phyloP scores from a whole-genome alignment of 2,888 invertebrate species.

The Limnephilus rhombicus region DNA sequence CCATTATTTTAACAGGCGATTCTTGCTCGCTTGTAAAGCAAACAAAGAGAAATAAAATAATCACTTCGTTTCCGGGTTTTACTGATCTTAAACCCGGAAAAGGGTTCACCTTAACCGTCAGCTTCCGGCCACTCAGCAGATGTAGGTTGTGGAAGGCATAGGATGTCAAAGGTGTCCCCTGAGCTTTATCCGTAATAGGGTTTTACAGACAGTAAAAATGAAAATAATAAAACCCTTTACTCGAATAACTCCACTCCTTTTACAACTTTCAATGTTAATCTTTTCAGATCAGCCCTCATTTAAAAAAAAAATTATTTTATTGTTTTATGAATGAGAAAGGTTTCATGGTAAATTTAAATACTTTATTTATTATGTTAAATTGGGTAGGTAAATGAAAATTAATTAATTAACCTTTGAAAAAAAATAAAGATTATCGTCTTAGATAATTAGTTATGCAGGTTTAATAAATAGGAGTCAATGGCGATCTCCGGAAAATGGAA shows the following conservation, averaged over 20 bases:
- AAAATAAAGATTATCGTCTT: too few relatives aligned
- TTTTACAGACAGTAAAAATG: constrained; percentile 8
- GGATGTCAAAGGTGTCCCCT: constrained; percentile 8
- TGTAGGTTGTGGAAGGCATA: not conserved
- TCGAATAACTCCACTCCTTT: not conserved
- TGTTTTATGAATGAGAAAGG: not conserved
- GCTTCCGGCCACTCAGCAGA: not conserved
- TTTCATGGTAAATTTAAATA: not conserved
- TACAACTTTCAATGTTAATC: not conserved
- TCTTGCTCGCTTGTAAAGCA: not conserved
- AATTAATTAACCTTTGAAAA: too few relatives aligned
- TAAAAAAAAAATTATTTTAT: not conserved
- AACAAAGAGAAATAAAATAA: constrained; percentile 1
- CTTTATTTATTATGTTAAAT: not conserved
- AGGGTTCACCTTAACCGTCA: not conserved
- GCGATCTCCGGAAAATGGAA: too few relatives aligned
- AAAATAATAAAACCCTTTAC: not conserved
- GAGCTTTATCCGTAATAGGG: constrained; percentile 3
- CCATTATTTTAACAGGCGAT: not conserved
- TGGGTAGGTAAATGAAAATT: too few relatives aligned
- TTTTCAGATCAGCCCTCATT: not conserved
- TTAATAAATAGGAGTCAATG: too few relatives aligned
- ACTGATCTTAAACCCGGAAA: not conserved
- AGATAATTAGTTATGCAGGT: too few relatives aligned
- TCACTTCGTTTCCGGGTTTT: not conserved